A percentile compares a stretch with the other conserved stretches of the same genome.
phyloP scores from a whole-genome alignment of 2,797 vertebrate genomes.

The Margarornis squamiger region DNA sequence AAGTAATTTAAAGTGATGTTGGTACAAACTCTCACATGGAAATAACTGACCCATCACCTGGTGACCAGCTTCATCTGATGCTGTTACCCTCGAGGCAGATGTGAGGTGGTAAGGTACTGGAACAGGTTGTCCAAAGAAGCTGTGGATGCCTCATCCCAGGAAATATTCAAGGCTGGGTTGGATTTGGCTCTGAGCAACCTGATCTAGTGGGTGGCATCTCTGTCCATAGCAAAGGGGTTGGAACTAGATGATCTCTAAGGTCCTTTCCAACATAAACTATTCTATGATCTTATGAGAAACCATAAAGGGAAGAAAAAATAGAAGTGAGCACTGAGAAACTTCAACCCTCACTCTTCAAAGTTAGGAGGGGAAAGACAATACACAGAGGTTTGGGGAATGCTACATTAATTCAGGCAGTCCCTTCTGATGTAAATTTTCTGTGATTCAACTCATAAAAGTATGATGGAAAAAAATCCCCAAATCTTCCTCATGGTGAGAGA shows the following conservation, averaged over 20 bases:
- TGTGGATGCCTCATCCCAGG: neutral
- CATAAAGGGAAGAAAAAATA: neutral
- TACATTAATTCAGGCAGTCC: neutral
- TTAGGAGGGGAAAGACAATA: neutral
- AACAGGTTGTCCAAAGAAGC: neutral
- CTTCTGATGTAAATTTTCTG: neutral
- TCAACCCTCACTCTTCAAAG: neutral
- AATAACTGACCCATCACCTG: neutral
- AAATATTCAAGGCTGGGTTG: neutral
- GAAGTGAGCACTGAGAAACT: neutral
- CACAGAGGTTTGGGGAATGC: neutral
- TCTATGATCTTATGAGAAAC: neutral
- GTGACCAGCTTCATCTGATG: neutral
- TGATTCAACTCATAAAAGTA: neutral
- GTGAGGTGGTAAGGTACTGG: neutral
- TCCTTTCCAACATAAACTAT: neutral
- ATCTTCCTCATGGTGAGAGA: neutral
- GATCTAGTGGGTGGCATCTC: neutral
- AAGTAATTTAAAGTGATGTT: neutral
- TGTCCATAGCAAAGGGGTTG: neutral
- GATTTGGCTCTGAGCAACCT: neutral
- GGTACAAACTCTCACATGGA: neutral
- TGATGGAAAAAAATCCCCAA: neutral
- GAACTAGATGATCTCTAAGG: neutral
- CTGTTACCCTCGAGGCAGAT: neutral